Evolutionary conservation across 2,113 vertebrate species (phyloP).

Genomic region (Shinisaurus crocodilurus): DNA sequence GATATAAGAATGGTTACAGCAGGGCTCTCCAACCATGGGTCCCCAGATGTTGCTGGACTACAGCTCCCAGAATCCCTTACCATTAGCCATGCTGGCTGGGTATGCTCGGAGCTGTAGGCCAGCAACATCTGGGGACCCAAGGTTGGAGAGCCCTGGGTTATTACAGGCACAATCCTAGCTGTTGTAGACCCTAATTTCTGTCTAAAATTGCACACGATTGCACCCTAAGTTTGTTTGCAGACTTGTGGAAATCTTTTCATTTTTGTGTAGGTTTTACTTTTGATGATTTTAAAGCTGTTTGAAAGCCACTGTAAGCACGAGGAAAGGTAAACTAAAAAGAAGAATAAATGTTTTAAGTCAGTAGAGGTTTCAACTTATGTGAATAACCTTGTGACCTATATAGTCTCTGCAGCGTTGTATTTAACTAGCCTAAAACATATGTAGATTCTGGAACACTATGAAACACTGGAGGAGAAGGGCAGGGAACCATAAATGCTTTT

Average conservation of each 20-base stretch:
- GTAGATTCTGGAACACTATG: constrained; percentile 15
- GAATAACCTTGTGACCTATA: constrained; percentile 19
- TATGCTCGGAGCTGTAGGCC: too few relatives aligned
- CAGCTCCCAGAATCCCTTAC: too few relatives aligned
- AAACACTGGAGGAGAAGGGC: constrained; percentile 31
- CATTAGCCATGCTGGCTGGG: too few relatives aligned
- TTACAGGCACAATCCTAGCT: too few relatives aligned
- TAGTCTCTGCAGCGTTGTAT: background rate
- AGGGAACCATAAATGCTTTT: constrained; percentile 20
- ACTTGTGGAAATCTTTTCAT: background rate
- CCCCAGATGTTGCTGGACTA: too few relatives aligned
- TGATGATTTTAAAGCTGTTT: background rate
- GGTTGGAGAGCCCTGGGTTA: too few relatives aligned
- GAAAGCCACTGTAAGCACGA: background rate
- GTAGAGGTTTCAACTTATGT: background rate
- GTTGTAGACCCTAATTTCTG: too few relatives aligned
- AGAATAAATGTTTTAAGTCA: background rate
- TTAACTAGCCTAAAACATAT: constrained; percentile 24
- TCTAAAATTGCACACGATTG: too few relatives aligned
- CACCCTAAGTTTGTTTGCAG: background rate
- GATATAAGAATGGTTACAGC: too few relatives aligned
- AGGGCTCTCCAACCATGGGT: too few relatives aligned
- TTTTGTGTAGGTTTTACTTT: background rate
- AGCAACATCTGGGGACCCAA: too few relatives aligned
- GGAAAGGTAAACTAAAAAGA: background rate